Evolutionary conservation across 2,888 invertebrate species (phyloP).

Genomic region (Eupithecia dodoneata): DNA sequence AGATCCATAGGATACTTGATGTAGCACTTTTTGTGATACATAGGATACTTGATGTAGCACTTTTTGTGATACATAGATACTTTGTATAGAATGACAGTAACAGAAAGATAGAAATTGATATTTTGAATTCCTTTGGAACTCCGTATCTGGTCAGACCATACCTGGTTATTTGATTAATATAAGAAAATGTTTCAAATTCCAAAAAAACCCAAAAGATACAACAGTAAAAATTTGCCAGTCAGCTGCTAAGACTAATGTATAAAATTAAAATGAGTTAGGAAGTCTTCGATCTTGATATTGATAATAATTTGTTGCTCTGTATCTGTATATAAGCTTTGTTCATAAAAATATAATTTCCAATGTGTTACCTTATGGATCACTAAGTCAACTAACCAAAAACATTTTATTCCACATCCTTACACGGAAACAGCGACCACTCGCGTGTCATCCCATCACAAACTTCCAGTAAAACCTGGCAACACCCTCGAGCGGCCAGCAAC

Average conservation of each 20-base stretch:
- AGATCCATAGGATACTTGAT: too few relatives aligned
- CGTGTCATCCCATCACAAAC: not conserved
- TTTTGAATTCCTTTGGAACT: not conserved
- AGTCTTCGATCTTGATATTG: too few relatives aligned
- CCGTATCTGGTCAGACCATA: too few relatives aligned
- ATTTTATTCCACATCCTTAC: not conserved
- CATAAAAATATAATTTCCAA: too few relatives aligned
- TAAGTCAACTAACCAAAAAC: not conserved
- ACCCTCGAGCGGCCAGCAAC: constrained; percentile 55
- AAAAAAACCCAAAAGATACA: too few relatives aligned
- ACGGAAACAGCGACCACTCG: not conserved
- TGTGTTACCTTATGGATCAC: not conserved
- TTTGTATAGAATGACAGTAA: not conserved
- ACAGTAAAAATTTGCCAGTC: too few relatives aligned
- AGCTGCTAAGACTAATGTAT: too few relatives aligned
- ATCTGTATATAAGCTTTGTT: too few relatives aligned
- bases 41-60: constrained; percentile 8
- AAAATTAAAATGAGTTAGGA: too few relatives aligned
- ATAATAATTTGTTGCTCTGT: too few relatives aligned
- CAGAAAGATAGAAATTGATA: not conserved
- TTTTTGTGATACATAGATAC: not conserved
- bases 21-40: not conserved
- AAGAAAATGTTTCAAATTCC: too few relatives aligned
- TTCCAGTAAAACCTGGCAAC: constrained; percentile 21
- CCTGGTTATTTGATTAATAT: too few relatives aligned